phyloP scores from a whole-genome alignment of 2,113 vertebrate genomes.

The Nannobrachium achirus region DNA sequence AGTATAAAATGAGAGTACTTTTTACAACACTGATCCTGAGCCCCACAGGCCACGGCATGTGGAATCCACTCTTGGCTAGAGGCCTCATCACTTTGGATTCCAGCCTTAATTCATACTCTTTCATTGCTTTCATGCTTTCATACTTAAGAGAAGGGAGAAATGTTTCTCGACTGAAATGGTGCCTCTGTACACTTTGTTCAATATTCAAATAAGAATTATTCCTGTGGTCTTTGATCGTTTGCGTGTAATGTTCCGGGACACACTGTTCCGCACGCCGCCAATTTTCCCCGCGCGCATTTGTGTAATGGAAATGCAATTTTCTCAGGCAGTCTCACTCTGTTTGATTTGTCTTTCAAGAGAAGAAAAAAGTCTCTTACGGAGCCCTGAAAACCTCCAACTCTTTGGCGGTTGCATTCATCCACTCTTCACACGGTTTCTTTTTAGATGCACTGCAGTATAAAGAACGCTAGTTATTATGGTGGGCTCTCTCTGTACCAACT shows the following conservation, averaged over 20 bases:
- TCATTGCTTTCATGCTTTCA: not conserved
- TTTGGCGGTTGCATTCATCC: not conserved
- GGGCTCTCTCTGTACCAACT: no score
- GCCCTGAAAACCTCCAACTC: constrained; percentile 14
- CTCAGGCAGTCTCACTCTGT: constrained; percentile 37
- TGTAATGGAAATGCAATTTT: constrained; percentile 43
- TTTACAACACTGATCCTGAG: no score
- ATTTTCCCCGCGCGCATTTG: constrained; percentile 42
- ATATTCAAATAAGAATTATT: constrained; percentile 36
- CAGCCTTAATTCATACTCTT: not conserved
- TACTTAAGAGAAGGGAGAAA: not conserved
- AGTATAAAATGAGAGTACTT: no score
- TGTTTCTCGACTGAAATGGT: constrained; percentile 25
- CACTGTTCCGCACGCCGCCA: constrained; percentile 50
- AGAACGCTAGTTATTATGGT: no score
- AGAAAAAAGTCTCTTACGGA: constrained; percentile 23
- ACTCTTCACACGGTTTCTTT: no score
- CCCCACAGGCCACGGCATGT: no score
- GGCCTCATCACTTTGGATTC: no score
- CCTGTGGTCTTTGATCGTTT: constrained; percentile 54
- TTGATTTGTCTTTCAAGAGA: constrained; percentile 44
- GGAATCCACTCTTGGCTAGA: no score
- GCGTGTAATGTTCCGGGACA: constrained; percentile 48
- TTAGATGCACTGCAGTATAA: no score
- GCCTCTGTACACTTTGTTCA: constrained; percentile 28